These are phyloP conservation scores for Nemurella pictetii DNA, from an alignment of 2,888 invertebrate species.

Conservation along the genomic window DNA sequence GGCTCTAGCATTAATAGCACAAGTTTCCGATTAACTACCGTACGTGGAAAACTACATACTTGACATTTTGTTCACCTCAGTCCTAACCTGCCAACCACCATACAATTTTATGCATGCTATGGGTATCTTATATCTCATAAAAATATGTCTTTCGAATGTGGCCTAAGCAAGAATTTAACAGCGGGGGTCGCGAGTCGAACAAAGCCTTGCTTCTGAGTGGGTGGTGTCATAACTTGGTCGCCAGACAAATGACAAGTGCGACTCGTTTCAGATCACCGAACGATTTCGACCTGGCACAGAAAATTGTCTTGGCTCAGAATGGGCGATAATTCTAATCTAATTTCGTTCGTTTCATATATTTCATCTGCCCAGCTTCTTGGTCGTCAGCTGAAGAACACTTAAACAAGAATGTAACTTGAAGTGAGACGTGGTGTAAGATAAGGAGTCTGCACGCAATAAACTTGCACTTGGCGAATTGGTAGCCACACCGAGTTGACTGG, in stretches of 20 bases:
- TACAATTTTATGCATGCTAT: not conserved
- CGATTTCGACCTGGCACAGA: too few relatives aligned
- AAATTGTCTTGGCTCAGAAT: too few relatives aligned
- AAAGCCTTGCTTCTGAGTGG: slow-evolving; percentile 10
- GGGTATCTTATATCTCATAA: slow-evolving; percentile 15
- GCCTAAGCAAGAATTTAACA: not conserved
- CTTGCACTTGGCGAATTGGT: too few relatives aligned
- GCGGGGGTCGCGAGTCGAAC: not conserved
- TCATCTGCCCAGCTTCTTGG: too few relatives aligned
- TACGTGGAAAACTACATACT: not conserved
- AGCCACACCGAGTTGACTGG: too few relatives aligned
- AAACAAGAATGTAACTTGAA: too few relatives aligned
- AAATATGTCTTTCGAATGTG: slow-evolving; percentile 5
- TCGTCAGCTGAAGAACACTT: too few relatives aligned
- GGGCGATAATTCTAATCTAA: too few relatives aligned
- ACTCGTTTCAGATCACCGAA: not conserved
- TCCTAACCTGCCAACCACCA: not conserved
- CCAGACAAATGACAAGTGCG: slow-evolving; percentile 11
- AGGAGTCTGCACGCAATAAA: too few relatives aligned
- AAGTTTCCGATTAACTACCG: slow-evolving; percentile 8
- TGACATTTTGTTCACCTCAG: not conserved
- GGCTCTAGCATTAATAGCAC: not conserved
- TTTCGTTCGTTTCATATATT: too few relatives aligned
- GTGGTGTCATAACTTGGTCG: slow-evolving; percentile 18
- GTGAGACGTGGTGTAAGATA: too few relatives aligned